Evolutionary conservation across 2,797 vertebrate genomes (phyloP).

Genomic region (Hephaestus fuliginosus): DNA sequence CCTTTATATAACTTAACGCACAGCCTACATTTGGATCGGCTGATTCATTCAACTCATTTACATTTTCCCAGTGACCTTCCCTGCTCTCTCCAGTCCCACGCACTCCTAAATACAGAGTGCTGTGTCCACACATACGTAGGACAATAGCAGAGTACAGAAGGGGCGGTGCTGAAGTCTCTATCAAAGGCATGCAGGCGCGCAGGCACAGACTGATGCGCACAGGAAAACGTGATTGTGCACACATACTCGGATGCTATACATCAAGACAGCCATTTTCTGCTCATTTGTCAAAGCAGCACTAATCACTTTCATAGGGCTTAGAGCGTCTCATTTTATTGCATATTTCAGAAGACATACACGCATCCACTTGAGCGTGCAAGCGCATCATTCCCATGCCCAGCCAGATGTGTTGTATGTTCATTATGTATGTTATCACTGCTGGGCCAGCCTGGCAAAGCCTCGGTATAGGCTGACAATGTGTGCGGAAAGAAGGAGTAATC

Average conservation of each 20-base stretch:
- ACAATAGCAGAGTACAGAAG: conserved; percentile 56
- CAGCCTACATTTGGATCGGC: conserved; percentile 74
- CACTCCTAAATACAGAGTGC: conserved; percentile 76
- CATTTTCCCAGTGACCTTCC: conserved; percentile 78
- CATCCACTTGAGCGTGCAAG: conserved; percentile 16
- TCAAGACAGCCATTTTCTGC: conserved; percentile 12
- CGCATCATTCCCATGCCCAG: conserved; percentile 18
- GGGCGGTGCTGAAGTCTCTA: conserved; percentile 46
- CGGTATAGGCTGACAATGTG: conserved; percentile 53
- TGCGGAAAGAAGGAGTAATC: conserved; percentile 65
- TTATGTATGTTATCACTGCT: conserved; percentile 60
- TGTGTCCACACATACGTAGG: conserved; percentile 72
- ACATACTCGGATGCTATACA: conserved; percentile 2
- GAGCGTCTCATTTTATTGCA: conserved; percentile 20
- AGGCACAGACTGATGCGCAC: conserved; percentile 2
- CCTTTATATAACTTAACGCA: conserved; percentile 76
- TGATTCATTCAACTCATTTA: conserved; percentile 81
- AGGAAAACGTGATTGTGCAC: conserved; percentile 12
- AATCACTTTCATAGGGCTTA: conserved; percentile 47
- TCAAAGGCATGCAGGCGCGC: conserved; percentile 24
- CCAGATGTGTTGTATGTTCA: conserved; percentile 34
- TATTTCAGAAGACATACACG: conserved; percentile 26
- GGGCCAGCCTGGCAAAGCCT: conserved; percentile 55
- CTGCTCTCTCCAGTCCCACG: conserved; percentile 72
- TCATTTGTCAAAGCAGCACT: conserved; percentile 52